Base-by-base conservation (phyloP, 2,113 vertebrate species). In the Pollimyrus isidori region DNA sequence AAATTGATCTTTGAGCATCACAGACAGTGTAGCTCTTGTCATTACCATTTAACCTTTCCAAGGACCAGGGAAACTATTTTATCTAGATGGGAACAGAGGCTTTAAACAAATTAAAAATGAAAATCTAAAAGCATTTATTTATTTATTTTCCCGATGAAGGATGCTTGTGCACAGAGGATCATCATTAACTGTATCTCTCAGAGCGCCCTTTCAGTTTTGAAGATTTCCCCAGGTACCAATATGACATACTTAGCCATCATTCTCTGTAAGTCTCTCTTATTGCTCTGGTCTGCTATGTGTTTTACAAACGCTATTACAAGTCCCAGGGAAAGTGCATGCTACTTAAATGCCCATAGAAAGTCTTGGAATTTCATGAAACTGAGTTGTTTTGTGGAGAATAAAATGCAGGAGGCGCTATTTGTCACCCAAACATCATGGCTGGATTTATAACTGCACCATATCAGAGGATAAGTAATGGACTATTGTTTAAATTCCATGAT, bases 31-130 rank as follows among this genome's bases (percentile, higher is more conserved):
- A 58, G 48, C 76, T 84, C 45, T 1, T 48, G 56, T 62, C 58
- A 88, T 88, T 87, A 69, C 50, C 26, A 46, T 86, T 90, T 80
- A 87, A 87, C 86, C 85, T 90, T 56, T 56, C 87, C 73, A 42
- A 86, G 86, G 85, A 85, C 76, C 80, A 62, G 21, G 56, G 82
- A 84, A 89, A 45, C 65, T 49, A 42, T 50, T 82, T 89, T 49
- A 65, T 42, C 88, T 56, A 45, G 58, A 88, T 23, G 45, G 80
- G 52, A 11, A 53, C 21, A 42, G 48, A 90, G 62, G 58, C 15
- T 80, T 50, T 48, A 90, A 90, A 69, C 86, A 50, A 90, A 89
- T 89, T 23, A 89, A 89, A 89, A 6, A 76, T 89, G 52, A 53
- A 87, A 89, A 35, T 26, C 73, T 89, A 89, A 82, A 35, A 82